Evolutionary conservation across 2,113 vertebrate species (phyloP), one percentile per base, ranked within the genome.

Genomic region (Macrotus californicus): DNA sequence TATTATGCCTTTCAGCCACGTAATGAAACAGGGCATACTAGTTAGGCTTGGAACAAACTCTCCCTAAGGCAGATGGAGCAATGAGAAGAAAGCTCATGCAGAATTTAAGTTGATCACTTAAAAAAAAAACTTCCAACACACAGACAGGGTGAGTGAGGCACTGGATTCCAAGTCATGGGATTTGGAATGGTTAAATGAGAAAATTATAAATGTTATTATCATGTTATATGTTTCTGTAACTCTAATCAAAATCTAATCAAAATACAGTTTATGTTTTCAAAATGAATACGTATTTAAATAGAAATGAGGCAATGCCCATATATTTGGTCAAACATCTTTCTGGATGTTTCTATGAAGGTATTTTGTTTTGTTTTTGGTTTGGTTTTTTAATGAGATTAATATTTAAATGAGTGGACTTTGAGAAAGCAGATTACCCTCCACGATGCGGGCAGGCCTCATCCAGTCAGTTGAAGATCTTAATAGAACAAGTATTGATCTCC

Each of bases 91-190:
- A 75, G 31, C 43, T 90, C 59, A 82, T 81, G 67, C 15, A 77
- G 36, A 90, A 90, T 87, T 94, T 90, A 86, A 80, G 56, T 18
- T 41, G 18, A 64, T 93, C 41, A 67, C 50, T 92, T 75, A 56
- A 21, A 43, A 48, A 84, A 70, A 64, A 75, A 75, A 87, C 79
- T 34, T 73, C 59, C 15, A 24, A 14, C 3, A 34, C 50, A 70
- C 21, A 56, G 46, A 85, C 66, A 92, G 16, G 16, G 59, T 73
- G 39, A 6, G 31, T 61, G 54, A 39, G 50, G 15, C 31, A 70
- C 75, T 86, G 10, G 5, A 39, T 76, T 89, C 15, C 52, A 61
- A 66, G 24, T 70, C 13, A 86, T n/a, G 80, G 15, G 26, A 86
- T 77, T 54, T 89, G 16, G 11, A 7, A 2, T 82, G 6, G 39